Evolutionary conservation across 2,113 vertebrate species (phyloP), one percentile per base, ranked within the genome.

Genomic region (Tor tambroides): DNA sequence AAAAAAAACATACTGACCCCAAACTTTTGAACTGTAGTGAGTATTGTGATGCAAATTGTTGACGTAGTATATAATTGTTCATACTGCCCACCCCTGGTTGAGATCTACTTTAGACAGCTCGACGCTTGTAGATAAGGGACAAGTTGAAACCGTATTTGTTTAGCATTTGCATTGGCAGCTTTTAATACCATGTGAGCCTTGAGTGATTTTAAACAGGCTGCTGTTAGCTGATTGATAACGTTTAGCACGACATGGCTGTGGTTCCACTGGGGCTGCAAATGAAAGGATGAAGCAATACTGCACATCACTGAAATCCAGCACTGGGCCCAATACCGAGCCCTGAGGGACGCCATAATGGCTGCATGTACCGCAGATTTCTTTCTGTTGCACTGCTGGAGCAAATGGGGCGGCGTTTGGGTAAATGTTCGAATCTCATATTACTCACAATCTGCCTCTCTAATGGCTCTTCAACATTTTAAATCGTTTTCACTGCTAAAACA

Each of bases 391-490:
- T 26, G 67, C n/a, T 74, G 49, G 46, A 71, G 88, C 88, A 87
- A 89, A 89, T 87, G 83, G 83, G 28, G 80, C 80, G 17, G 77
- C 30, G 72, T 87, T 80, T 4, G n/a, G 81, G 83, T 71, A 63
- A 87, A 69, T 15, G 72, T 87, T 79, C 30, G 75, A 85, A 87
- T 84, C 78, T 89, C 87, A 84, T 69, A 71, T 72, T 89, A 80
- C 85, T 84, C 82, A 69, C 83, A 87, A 56, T 87, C 83, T 89
- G 88, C 85, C 86, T 72, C 67, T 89, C 88, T 87, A 84, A 89
- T 89, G 88, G 81, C 77, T 83, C 81, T 84, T 80, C 38, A 86
- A 23, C 28, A 21, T 71, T 83, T 71, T 46, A 83, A 82, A 83
- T 71, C 28, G 21, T 49, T 67, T 83, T 71, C 19, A 51, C 21